A percentile compares a stretch with the other conserved stretches of the same genome.
These are phyloP conservation scores for Dreissena rostriformis DNA, from an alignment of 1,140 invertebrate species.

Conservation along the genomic window DNA sequence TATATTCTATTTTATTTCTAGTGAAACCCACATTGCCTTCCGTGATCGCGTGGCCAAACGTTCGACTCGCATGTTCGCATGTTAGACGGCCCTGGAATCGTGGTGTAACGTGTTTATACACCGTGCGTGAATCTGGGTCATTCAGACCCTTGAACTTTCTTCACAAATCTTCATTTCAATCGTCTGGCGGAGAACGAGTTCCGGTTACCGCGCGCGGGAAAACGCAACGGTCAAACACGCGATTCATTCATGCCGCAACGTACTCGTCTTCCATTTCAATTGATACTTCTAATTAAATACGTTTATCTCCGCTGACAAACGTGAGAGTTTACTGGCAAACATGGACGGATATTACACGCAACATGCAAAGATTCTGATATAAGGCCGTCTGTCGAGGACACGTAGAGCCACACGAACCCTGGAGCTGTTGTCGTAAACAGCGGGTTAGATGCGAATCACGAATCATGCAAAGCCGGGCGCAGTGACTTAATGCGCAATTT, in stretches of 20 bases:
- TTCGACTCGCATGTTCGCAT: constrained; percentile 33
- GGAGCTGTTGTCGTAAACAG: too few species aligned
- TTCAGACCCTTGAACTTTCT: constrained; percentile 25
- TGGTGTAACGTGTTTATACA: constrained; percentile 39
- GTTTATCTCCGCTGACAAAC: constrained; percentile 45
- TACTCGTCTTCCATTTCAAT: constrained; percentile 26
- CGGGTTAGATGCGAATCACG: too few species aligned
- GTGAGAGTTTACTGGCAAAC: not conserved
- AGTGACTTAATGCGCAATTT: too few species aligned
- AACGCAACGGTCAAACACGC: constrained; percentile 29
- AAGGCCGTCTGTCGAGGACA: not conserved
- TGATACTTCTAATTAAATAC: constrained; percentile 55
- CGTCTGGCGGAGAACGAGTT: constrained; percentile 3
- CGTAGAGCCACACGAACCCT: too few species aligned
- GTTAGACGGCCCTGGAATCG: constrained; percentile 14
- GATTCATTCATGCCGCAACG: constrained; percentile 33
- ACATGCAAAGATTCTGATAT: not conserved
- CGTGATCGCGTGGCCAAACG: too few species aligned
- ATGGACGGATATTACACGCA: not conserved
- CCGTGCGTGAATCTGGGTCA: constrained; percentile 31
- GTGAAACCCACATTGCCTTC: too few species aligned
- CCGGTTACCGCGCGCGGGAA: constrained; percentile 32
- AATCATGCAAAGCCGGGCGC: too few species aligned
- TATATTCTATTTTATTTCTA: too few species aligned
- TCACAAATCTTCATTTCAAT: constrained; percentile 21